phyloP scores from a whole-genome alignment of 2,113 vertebrate genomes.

The Aphelocoma coerulescens region DNA sequence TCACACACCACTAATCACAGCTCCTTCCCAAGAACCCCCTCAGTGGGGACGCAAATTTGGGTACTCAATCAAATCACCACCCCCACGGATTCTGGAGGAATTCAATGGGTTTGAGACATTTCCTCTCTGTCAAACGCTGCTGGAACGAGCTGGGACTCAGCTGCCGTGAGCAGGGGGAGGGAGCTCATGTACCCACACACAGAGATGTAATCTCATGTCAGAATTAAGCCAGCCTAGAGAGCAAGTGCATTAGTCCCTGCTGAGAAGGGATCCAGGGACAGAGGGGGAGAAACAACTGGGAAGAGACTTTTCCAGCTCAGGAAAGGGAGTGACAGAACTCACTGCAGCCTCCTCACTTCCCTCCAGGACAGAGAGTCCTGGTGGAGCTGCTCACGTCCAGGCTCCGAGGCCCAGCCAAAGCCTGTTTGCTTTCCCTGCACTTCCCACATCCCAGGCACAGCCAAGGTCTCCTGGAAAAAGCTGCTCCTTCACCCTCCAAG shows the following conservation, averaged over 20 bases:
- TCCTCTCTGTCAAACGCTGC: not conserved
- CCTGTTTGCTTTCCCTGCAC: not conserved
- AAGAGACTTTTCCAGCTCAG: not conserved
- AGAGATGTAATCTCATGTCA: not conserved
- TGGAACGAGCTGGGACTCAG: not conserved
- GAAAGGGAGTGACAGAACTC: not conserved
- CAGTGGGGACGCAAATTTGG: not conserved
- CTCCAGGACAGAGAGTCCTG: not conserved
- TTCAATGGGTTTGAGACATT: not conserved
- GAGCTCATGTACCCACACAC: not conserved
- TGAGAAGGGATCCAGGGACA: not conserved
- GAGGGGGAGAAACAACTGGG: not conserved
- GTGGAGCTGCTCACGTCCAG: not conserved
- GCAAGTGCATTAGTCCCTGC: not conserved
- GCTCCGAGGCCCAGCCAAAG: not conserved
- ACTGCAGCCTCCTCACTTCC: not conserved
- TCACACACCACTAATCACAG: not conserved
- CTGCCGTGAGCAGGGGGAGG: not conserved
- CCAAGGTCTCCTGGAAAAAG: not conserved
- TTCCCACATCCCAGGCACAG: not conserved
- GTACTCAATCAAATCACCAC: not conserved
- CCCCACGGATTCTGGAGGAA: not conserved
- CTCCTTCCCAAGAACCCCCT: not conserved
- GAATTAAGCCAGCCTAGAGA: not conserved
- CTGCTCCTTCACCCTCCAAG: not conserved